phyloP scores from a whole-genome alignment of 2,797 vertebrate genomes.

The Chaunax sp. region DNA sequence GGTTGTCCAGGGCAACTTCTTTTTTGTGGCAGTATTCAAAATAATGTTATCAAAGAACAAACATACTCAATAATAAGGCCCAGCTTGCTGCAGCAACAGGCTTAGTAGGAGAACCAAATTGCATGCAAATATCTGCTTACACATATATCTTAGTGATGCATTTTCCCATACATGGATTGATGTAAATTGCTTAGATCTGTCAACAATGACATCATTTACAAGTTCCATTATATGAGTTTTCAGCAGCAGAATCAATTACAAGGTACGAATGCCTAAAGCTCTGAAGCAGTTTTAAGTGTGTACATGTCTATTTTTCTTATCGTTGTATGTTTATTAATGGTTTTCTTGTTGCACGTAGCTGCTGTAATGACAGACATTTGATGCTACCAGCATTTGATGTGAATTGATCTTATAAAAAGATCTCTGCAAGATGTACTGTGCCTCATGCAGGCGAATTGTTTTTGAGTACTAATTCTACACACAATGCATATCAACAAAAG shows the following conservation, averaged over 20 bases:
- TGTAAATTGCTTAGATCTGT: too few species aligned
- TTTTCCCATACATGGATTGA: too few species aligned
- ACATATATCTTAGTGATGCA: not conserved
- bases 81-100: not conserved
- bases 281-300: not conserved
- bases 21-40: not conserved
- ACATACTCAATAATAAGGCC: too few species aligned
- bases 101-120: conserved; percentile 7
- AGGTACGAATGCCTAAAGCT: conserved; percentile 2
- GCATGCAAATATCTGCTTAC: not conserved
- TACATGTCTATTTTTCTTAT: not conserved
- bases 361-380: conserved; percentile 9
- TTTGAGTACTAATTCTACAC: not conserved
- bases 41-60: too few species aligned
- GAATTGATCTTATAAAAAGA: conserved; percentile 13
- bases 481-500: not conserved
- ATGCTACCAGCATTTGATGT: conserved; percentile 21
- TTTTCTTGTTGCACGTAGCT: not conserved
- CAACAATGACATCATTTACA: not conserved
- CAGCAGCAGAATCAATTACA: not conserved
- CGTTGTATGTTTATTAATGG: not conserved
- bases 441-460: not conserved
- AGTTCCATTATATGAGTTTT: too few species aligned
- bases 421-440: too few species aligned
- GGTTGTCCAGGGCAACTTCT: not conserved